Conservation (phyloP, 2,888 invertebrate species). For the Vannuccia rotundouncinata region DNA sequence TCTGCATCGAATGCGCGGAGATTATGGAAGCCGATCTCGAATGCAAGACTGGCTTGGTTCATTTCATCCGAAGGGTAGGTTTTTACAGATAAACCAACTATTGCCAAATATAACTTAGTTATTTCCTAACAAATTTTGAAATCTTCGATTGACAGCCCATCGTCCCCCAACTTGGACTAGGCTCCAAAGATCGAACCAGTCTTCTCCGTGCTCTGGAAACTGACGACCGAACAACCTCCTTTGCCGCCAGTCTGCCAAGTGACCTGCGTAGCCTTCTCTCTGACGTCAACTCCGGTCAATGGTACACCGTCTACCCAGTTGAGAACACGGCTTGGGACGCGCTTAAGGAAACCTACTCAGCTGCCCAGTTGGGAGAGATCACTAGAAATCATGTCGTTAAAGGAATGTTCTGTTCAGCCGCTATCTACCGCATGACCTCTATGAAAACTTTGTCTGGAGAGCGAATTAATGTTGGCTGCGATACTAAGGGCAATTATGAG, state of each 20-base stretch:
- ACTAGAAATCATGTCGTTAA: background rate
- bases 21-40: background rate
- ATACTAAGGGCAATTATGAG: background rate
- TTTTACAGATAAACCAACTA: too few species aligned
- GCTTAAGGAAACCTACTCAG: background rate
- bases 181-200: slow-evolving; percentile 5
- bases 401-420: slow-evolving; percentile 13
- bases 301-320: slow-evolving; percentile 25
- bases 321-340: background rate
- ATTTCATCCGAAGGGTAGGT: slow-evolving; percentile 6
- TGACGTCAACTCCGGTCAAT: background rate
- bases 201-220: background rate
- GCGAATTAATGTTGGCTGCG: background rate
- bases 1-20: slow-evolving; percentile 18
- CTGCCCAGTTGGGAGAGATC: background rate
- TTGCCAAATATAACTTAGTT: too few species aligned
- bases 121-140: too few species aligned
- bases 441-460: background rate
- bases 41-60: slow-evolving; percentile 9
- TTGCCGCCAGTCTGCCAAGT: background rate
- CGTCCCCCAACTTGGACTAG: background rate
- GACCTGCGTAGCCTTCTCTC: background rate
- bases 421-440: background rate
- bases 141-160: background rate
- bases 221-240: background rate